A percentile compares a stretch with the other conserved stretches of the same genome.
Conservation (phyloP, 2,888 invertebrate species). For the Drosophila lutescens region DNA sequence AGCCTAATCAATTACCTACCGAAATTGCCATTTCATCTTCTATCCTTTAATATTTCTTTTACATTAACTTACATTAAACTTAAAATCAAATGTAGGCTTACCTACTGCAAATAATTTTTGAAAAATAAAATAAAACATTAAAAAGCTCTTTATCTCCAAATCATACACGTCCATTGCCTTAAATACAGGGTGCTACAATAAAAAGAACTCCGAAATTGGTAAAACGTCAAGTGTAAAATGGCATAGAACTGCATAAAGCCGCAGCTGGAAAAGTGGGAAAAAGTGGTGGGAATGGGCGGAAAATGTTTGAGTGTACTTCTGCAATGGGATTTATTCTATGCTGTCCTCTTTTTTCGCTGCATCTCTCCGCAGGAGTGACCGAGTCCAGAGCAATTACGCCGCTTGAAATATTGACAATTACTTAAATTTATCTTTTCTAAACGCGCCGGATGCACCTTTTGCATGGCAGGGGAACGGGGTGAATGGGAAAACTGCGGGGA, state of each 20-base stretch:
- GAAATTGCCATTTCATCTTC: too few species aligned
- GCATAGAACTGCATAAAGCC: slow-evolving; percentile 71
- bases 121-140: neutral
- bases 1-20: neutral
- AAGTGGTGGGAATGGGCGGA: neutral
- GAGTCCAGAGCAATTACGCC: slow-evolving; percentile 67
- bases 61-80: too few species aligned
- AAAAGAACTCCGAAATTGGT: slow-evolving; percentile 69
- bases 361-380: slow-evolving; percentile 30
- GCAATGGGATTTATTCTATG: slow-evolving; percentile 59
- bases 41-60: too few species aligned
- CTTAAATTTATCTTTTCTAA: slow-evolving; percentile 80
- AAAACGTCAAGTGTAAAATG: slow-evolving; percentile 74
- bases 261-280: slow-evolving; percentile 27
- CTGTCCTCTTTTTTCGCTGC: slow-evolving; percentile 26
- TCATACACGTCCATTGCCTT: neutral
- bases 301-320: slow-evolving; percentile 51
- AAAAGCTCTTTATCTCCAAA: rapidly evolving
- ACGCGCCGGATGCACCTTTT: slow-evolving; percentile 68
- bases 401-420: slow-evolving; percentile 80
- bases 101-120: neutral
- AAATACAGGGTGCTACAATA: slow-evolving; percentile 26
- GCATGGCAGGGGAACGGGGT: neutral
- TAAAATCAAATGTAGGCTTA: neutral
- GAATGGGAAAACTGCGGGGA: slow-evolving; percentile 1